Evolutionary conservation across 1,140 invertebrate genomes (phyloP).

Genomic region (Hermetia illucens): DNA sequence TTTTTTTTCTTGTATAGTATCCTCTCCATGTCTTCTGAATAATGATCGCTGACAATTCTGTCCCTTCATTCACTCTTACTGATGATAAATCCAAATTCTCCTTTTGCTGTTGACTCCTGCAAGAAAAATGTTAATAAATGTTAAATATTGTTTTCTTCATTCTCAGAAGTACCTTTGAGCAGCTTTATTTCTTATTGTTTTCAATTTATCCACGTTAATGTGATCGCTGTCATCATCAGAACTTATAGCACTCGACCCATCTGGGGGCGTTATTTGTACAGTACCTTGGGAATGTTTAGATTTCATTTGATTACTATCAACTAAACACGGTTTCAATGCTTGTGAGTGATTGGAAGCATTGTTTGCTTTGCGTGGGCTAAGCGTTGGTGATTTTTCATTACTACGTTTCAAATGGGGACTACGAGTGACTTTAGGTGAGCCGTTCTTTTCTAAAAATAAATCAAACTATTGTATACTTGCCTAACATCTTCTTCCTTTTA

Average conservation of each 20-base stretch:
- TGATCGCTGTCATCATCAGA: conserved; percentile 28
- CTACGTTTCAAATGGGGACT: conserved; percentile 19
- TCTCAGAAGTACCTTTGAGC: conserved; percentile 24
- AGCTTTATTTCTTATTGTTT: conserved; percentile 30
- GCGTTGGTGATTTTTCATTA: conserved; percentile 13
- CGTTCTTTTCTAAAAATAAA: conserved; percentile 19
- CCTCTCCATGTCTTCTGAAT: conserved; percentile 84
- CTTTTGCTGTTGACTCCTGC: conserved; percentile 9
- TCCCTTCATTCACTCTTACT: conserved; percentile 15
- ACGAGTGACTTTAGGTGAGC: conserved; percentile 23
- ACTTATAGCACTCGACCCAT: conserved; percentile 13
- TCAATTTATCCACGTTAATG: conserved; percentile 31
- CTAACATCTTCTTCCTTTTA: not conserved
- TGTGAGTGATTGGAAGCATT: conserved; percentile 4
- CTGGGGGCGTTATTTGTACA: not conserved
- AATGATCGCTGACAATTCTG: conserved; percentile 45
- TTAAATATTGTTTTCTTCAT: not conserved
- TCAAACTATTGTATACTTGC: not conserved
- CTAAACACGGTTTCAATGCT: too few species aligned
- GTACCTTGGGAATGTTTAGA: conserved; percentile 6
- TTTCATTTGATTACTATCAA: conserved; percentile 7
- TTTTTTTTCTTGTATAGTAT: conserved; percentile 65
- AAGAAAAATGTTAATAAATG: not conserved
- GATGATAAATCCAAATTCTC: conserved; percentile 8
- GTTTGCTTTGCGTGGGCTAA: conserved; percentile 18